Percentiles rank a stretch among this genome's conserved stretches.
phyloP scores from a whole-genome alignment of 2,113 vertebrate species.

The Regulus satrapa region DNA sequence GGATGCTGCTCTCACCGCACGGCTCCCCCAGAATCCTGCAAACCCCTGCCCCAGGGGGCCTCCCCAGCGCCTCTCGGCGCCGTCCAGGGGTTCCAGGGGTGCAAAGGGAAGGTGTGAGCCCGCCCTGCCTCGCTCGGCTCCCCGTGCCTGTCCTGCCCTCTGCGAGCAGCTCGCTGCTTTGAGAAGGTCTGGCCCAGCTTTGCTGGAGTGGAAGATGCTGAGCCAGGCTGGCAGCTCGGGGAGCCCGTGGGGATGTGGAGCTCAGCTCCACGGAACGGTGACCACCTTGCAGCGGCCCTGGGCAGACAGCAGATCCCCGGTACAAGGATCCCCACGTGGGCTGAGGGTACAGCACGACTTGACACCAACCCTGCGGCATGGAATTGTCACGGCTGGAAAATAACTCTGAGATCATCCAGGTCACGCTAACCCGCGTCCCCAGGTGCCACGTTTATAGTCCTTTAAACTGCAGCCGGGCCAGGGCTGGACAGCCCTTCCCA shows the following conservation, averaged over 20 bases:
- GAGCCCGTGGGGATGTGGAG: accelerated
- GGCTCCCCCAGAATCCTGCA: accelerated
- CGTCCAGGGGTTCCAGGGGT: accelerated
- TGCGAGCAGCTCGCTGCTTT: background rate
- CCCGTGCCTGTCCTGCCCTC: background rate
- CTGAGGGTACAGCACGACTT: accelerated
- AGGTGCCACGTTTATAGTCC: background rate
- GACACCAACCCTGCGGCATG: accelerated
- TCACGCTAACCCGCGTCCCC: background rate
- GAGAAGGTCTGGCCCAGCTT: background rate
- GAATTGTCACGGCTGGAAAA: background rate
- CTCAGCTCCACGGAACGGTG: accelerated
- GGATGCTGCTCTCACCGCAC: too few relatives aligned
- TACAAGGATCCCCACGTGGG: too few relatives aligned
- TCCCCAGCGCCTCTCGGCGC: background rate
- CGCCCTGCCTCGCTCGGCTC: background rate
- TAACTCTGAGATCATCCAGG: background rate
- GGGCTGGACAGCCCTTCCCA: background rate
- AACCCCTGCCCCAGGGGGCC: background rate
- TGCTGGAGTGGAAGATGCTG: background rate
- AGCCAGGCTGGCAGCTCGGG: background rate
- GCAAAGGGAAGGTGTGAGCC: background rate
- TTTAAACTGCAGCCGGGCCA: background rate
- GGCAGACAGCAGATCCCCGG: accelerated
- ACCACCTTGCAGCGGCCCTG: background rate